Base-by-base conservation (phyloP, 2,797 vertebrate species). In the Botia kubotai region DNA sequence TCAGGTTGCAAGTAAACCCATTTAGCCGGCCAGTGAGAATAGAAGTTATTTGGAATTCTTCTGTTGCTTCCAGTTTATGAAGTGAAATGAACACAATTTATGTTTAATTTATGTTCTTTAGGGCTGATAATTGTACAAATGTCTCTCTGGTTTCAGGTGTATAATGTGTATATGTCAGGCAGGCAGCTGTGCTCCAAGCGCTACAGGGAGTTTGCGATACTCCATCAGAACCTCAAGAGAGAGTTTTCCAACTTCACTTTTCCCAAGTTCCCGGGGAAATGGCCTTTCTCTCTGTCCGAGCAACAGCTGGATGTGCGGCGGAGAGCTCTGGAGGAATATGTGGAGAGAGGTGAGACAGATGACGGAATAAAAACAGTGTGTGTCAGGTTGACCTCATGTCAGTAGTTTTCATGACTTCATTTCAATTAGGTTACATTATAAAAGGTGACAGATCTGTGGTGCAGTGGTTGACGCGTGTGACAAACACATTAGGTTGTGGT, bases 81-180 rank as follows among this genome's bases (percentile, higher is more conserved):
- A n/a, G 2, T 55, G 33, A 33, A 33, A 1, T 33, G 3, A 5
- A 33, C 33, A 33, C 1, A 33, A 33, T 5, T 33, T 33, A 3
- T 3, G 33, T 33, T 33, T 33, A 33, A 33, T 33, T 33, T 3
- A 33, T 0, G 33, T 33, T 3, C 4, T 33, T 33, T 3, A 33
- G 33, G 33, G 33, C 33, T 33, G 7, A 33, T 74, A 17, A 72
- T 72, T 13, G 23, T 57, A 21, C 17, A 46, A 6, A 19, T 1
- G 29, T 16, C 43, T 52, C 26, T 79, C 2, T 52, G 21, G 21
- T 46, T 3, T 4, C 71, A 99, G 97, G 97, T 97, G 2, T 99
- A 97, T 90, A 98, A 98, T 3, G 95, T 98, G 87, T 98, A 97
- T 90, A 97, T 99, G 97, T 98, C 97, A 0, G 97, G 97, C 0